These are phyloP conservation scores for Salticus scenicus DNA, from an alignment of 2,888 invertebrate species.

Conservation along the genomic window DNA sequence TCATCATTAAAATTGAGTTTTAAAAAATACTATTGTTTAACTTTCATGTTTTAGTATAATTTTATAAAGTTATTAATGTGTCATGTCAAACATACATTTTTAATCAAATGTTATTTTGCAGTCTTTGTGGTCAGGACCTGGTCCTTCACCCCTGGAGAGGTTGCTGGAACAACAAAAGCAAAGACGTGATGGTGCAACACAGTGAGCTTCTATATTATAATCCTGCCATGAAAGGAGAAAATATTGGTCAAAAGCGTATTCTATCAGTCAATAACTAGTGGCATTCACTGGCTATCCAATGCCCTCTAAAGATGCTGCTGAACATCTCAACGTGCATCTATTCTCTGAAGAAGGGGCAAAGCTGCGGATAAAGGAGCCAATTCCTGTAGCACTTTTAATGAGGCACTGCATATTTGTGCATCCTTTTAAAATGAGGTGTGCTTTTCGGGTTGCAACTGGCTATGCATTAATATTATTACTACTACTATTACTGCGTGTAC, in stretches of 20 bases:
- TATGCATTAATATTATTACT: conserved; percentile 35
- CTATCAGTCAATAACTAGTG: conserved; percentile 39
- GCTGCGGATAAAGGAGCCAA: conserved; percentile 22
- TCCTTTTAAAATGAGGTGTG: conserved; percentile 40
- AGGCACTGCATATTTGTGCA: conserved; percentile 43
- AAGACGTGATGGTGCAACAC: conserved; percentile 75
- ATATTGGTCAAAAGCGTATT: background rate
- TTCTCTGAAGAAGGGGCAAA: conserved; percentile 17
- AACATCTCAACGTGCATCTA: conserved; percentile 21
- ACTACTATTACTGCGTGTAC: conserved; percentile 25
- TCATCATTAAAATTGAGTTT: no score
- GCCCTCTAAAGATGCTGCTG: conserved; percentile 32
- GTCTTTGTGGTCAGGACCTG: conserved; percentile 86
- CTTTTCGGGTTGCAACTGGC: conserved; percentile 46
- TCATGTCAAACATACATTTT: no score
- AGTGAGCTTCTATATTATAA: conserved; percentile 73
- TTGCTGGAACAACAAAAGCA: conserved; percentile 86
- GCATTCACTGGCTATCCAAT: conserved; percentile 36
- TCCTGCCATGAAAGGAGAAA: conserved; percentile 1
- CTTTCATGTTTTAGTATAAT: no score
- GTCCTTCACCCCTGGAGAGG: conserved; percentile 86
- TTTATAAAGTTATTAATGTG: no score
- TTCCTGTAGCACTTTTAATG: conserved; percentile 47
- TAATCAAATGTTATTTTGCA: no score
- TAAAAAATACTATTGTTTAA: no score